Conservation (phyloP, 1,140 invertebrate species). For the Bacillus rossius region DNA sequence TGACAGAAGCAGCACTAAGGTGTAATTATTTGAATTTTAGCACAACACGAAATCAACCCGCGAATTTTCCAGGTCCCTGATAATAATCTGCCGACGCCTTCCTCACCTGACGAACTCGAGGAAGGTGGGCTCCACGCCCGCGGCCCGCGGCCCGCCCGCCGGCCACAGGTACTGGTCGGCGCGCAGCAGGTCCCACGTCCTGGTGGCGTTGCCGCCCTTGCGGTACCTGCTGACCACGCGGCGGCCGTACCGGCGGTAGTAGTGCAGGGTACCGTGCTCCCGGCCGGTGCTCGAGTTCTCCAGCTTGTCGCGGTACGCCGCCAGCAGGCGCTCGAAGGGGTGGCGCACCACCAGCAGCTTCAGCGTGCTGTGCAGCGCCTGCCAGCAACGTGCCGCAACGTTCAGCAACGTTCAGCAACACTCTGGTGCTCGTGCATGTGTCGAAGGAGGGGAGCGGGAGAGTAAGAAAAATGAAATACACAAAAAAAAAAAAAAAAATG, state of each 20-base stretch:
- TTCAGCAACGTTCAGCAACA: too few relatives aligned
- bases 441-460: too few relatives aligned
- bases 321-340: constrained; percentile 57
- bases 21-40: too few relatives aligned
- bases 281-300: constrained; percentile 45
- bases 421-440: too few relatives aligned
- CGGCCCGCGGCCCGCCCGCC: constrained; percentile 32
- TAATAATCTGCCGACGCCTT: too few relatives aligned
- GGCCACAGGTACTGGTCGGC: constrained; percentile 30
- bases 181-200: not conserved
- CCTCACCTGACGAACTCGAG: constrained; percentile 56
- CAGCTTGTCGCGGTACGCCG: constrained; percentile 60
- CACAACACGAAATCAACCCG: too few relatives aligned
- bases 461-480: too few relatives aligned
- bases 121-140: constrained; percentile 56
- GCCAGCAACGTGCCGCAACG: too few relatives aligned
- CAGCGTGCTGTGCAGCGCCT: constrained; percentile 42
- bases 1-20: too few relatives aligned
- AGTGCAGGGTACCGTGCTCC: constrained; percentile 49
- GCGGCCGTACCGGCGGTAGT: constrained; percentile 51
- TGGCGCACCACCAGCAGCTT: constrained; percentile 51
- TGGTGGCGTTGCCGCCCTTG: constrained; percentile 32
- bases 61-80: too few relatives aligned
- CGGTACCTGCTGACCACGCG: constrained; percentile 51
- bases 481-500: too few relatives aligned